Conservation (phyloP, 1,140 invertebrate genomes). For the Phthorimaea operculella region DNA sequence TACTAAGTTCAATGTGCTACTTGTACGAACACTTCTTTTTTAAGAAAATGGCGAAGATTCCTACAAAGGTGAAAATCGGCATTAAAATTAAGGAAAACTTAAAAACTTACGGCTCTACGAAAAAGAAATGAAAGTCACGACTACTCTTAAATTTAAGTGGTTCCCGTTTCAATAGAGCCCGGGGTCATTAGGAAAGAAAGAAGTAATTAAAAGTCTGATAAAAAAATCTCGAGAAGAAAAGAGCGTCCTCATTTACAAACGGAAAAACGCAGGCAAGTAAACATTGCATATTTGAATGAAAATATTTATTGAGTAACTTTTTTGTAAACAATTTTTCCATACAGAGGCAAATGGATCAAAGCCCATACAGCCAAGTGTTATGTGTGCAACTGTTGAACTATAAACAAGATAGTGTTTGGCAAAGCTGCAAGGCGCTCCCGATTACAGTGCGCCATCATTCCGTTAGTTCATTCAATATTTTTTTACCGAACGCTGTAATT, state of each 20-base stretch:
- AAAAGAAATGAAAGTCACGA: conserved; percentile 53
- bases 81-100: background rate
- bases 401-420: conserved; percentile 58
- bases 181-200: conserved; percentile 50
- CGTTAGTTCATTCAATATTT: conserved; percentile 64
- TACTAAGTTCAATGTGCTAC: too few relatives aligned
- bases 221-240: conserved; percentile 34
- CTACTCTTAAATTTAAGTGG: conserved; percentile 42
- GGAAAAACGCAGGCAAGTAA: conserved; percentile 22
- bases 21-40: too few relatives aligned
- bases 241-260: conserved; percentile 2
- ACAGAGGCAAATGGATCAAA: too few relatives aligned
- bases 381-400: conserved; percentile 46
- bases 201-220: conserved; percentile 60
- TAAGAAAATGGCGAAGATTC: too few relatives aligned
- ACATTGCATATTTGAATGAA: conserved; percentile 46
- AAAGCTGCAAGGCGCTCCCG: conserved; percentile 42
- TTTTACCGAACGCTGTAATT: conserved; percentile 66
- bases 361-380: too few relatives aligned
- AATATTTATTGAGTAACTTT: conserved; percentile 16
- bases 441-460: conserved; percentile 60
- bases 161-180: conserved; percentile 42
- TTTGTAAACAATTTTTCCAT: too few relatives aligned
- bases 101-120: conserved; percentile 8
- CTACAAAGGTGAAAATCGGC: too few relatives aligned